A percentile compares a stretch with the other conserved stretches of the same genome.
Evolutionary conservation across 2,797 vertebrate species (phyloP).

Genomic region (Neosilurus mollespiculum): DNA sequence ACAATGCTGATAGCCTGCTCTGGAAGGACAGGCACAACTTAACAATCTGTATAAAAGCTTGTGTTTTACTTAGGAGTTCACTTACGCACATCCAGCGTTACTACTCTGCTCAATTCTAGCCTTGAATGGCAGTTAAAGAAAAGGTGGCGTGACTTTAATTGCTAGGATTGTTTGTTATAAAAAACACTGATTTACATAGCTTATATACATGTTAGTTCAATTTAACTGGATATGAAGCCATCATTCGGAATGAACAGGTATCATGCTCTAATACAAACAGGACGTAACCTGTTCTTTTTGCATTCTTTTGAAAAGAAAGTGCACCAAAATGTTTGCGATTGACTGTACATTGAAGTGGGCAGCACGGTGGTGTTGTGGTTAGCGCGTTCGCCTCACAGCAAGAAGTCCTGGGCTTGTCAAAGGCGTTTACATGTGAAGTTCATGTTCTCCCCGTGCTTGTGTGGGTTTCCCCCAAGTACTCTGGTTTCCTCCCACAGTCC

Average conservation of each 20-base stretch:
- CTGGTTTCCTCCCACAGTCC: too few species aligned
- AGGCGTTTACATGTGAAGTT: too few species aligned
- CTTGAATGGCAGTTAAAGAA: background rate
- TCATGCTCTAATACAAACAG: too few species aligned
- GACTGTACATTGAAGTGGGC: too few species aligned
- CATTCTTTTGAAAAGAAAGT: too few species aligned
- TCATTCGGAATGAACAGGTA: background rate
- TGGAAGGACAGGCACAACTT: slow-evolving; percentile 66
- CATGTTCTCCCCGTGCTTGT: too few species aligned
- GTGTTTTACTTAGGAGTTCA: background rate
- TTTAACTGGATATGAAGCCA: background rate
- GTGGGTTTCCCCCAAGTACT: too few species aligned
- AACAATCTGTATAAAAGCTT: slow-evolving; percentile 25
- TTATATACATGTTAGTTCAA: background rate
- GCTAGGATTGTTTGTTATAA: background rate
- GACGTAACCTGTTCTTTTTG: too few species aligned
- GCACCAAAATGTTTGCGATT: too few species aligned
- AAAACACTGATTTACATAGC: background rate
- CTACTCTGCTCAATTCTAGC: background rate
- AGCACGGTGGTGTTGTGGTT: too few species aligned
- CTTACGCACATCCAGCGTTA: background rate
- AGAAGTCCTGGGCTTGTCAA: too few species aligned
- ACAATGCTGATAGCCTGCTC: slow-evolving; percentile 91
- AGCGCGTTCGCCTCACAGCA: too few species aligned
- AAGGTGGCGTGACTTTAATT: background rate